Evolutionary conservation across 2,888 invertebrate genomes (phyloP).

Genomic region (Podabrus alpinus): DNA sequence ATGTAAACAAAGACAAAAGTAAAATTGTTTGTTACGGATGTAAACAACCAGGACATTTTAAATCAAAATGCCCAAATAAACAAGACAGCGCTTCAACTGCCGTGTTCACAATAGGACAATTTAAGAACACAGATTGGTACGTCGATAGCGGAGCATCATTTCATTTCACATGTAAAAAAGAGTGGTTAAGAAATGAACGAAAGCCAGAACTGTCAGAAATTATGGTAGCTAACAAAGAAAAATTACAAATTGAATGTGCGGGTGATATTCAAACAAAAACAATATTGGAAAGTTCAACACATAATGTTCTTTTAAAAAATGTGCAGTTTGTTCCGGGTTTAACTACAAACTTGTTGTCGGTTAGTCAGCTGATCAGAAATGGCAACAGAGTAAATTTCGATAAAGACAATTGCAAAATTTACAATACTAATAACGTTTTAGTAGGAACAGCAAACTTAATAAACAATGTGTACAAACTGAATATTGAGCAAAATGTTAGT

Average conservation of each 20-base stretch:
- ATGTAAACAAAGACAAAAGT: neutral
- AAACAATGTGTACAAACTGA: conserved; percentile 2
- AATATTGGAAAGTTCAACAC: conserved; percentile 2
- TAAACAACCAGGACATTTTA: conserved; percentile 29
- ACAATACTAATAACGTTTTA: conserved; percentile 8
- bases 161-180: conserved; percentile 35
- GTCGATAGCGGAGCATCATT: conserved; percentile 40
- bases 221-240: conserved; percentile 17
- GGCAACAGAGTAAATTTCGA: conserved; percentile 21
- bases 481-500: neutral
- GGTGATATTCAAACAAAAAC: conserved; percentile 17
- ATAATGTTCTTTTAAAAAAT: conserved; percentile 14
- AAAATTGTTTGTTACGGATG: conserved; percentile 23
- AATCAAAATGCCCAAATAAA: neutral
- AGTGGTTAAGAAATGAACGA: conserved; percentile 20
- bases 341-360: conserved; percentile 27
- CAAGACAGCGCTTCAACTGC: conserved; percentile 35
- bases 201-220: conserved; percentile 8
- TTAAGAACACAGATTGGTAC: conserved; percentile 39
- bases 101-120: conserved; percentile 34
- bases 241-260: conserved; percentile 1
- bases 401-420: conserved; percentile 18
- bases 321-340: conserved; percentile 15
- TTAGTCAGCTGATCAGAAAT: conserved; percentile 19
- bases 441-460: conserved; percentile 14